Percentiles rank a stretch among this genome's conserved stretches.
Conservation (phyloP, 1,140 invertebrate genomes). For the Heliconius nattereri region DNA sequence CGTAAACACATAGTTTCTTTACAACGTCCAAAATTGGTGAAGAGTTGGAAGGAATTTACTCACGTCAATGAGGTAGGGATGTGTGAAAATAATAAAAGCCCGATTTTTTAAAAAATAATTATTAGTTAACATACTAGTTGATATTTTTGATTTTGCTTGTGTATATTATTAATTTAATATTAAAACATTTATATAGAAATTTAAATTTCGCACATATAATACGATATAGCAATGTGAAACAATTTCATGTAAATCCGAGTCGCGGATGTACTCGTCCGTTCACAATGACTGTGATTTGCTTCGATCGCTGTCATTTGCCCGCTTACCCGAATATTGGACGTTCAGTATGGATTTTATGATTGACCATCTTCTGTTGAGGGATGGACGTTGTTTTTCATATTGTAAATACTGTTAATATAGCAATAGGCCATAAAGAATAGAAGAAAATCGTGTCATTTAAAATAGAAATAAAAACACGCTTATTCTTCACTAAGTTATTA, state of each 20-base stretch:
- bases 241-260: constrained; percentile 42
- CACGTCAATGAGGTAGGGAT: no score
- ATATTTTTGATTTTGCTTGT: no score
- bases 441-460: background rate
- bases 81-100: no score
- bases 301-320: constrained; percentile 28
- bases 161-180: no score
- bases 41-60: no score
- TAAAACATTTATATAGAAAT: background rate
- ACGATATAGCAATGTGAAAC: constrained; percentile 13
- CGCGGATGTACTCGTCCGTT: constrained; percentile 28
- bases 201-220: background rate
- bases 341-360: constrained; percentile 19
- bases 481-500: no score
- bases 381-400: constrained; percentile 6
- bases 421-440: background rate
- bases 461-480: no score
- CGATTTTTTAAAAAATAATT: no score
- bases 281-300: constrained; percentile 37
- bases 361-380: background rate
- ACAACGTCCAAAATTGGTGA: no score
- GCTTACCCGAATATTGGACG: constrained; percentile 22
- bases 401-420: background rate
- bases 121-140: no score
- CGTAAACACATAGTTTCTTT: no score